Percentiles rank a stretch among this genome's conserved stretches.
Evolutionary conservation across 2,888 invertebrate species (phyloP).

Genomic region (Halocaridina rubra): DNA sequence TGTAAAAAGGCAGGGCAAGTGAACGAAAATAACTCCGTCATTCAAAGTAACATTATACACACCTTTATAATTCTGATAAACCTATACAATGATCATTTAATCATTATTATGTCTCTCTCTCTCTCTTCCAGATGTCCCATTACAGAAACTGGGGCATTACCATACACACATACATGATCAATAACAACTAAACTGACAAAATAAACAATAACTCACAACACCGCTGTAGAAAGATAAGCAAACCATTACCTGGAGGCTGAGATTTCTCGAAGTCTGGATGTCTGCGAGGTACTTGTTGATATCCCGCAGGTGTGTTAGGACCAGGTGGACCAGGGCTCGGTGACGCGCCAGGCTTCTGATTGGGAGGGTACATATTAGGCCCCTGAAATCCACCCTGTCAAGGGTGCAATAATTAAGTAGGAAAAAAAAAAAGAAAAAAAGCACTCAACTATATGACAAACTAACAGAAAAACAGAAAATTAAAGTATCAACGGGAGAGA

Average conservation of each 20-base stretch:
- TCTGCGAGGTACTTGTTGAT: constrained; percentile 47
- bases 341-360: constrained; percentile 62
- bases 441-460: background rate
- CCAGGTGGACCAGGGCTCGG: constrained; percentile 67
- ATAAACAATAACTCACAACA: too few relatives aligned
- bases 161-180: too few relatives aligned
- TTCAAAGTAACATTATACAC: too few relatives aligned
- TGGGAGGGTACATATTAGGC: constrained; percentile 42
- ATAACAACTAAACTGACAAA: too few relatives aligned
- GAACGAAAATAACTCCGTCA: too few relatives aligned
- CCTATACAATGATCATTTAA: too few relatives aligned
- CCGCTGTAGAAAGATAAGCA: too few relatives aligned
- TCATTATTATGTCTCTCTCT: too few relatives aligned
- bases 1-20: background rate
- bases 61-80: too few relatives aligned
- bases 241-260: constrained; percentile 36
- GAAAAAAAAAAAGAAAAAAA: background rate
- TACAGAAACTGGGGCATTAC: too few relatives aligned
- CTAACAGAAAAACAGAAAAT: background rate
- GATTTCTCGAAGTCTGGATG: constrained; percentile 63
- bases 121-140: too few relatives aligned
- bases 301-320: constrained; percentile 67
- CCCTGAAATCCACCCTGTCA: constrained; percentile 49
- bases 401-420: background rate
- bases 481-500: too few relatives aligned